phyloP scores from a whole-genome alignment of 2,888 invertebrate genomes.

The Orthosia cruda region DNA sequence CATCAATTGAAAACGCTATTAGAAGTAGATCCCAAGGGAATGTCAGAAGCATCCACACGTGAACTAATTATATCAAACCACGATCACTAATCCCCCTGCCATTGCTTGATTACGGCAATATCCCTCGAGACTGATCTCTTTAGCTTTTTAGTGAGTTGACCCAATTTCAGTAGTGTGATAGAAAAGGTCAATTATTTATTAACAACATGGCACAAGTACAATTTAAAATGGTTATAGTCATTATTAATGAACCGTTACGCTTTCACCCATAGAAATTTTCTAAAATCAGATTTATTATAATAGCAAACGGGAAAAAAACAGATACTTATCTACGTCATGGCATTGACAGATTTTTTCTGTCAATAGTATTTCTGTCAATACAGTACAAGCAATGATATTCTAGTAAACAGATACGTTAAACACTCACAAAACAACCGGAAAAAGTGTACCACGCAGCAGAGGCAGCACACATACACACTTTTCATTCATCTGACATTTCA shows the following conservation, averaged over 20 bases:
- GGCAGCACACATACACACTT: too few species aligned
- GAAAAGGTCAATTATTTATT: slow-evolving; percentile 22
- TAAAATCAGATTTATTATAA: background rate
- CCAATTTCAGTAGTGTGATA: slow-evolving; percentile 23
- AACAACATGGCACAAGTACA: background rate
- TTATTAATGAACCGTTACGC: background rate
- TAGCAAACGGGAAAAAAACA: too few species aligned
- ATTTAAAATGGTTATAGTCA: background rate
- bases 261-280: too few species aligned
- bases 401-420: too few species aligned
- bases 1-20: background rate
- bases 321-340: too few species aligned
- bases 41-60: slow-evolving; percentile 22
- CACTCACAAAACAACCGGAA: too few species aligned
- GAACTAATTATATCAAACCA: slow-evolving; percentile 52
- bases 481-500: too few species aligned
- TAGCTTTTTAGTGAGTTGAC: slow-evolving; percentile 41
- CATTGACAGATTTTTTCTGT: too few species aligned
- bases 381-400: too few species aligned
- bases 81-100: slow-evolving; percentile 45
- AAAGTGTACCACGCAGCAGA: too few species aligned
- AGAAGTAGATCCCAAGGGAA: slow-evolving; percentile 17
- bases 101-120: slow-evolving; percentile 50
- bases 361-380: too few species aligned
- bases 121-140: slow-evolving; percentile 53